These are phyloP conservation scores for Temnothorax longispinosus DNA, from an alignment of 1,140 invertebrate species.

Conservation along the genomic window DNA sequence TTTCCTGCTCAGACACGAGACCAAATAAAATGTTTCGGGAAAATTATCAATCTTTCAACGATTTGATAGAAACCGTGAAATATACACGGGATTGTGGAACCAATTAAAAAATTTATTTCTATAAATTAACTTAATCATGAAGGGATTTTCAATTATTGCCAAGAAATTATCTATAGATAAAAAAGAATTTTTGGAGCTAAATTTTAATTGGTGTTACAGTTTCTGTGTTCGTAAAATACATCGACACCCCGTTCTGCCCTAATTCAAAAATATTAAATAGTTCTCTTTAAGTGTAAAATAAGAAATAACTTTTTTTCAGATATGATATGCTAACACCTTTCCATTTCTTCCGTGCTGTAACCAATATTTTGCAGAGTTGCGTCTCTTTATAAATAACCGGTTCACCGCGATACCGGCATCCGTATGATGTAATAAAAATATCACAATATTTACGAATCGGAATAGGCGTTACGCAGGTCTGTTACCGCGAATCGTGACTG, in stretches of 20 bases:
- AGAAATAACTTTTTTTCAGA: neutral
- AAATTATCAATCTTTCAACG: neutral
- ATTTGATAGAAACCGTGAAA: neutral
- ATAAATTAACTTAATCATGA: neutral
- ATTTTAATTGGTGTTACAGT: neutral
- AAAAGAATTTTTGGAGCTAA: neutral
- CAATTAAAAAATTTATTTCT: neutral
- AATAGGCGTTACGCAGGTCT: conserved; percentile 26
- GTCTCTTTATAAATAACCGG: conserved; percentile 7
- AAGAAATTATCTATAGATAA: neutral
- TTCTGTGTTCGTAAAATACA: neutral
- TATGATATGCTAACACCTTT: neutral
- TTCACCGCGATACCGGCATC: neutral
- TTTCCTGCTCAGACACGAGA: neutral
- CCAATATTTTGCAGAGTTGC: neutral
- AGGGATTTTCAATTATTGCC: neutral
- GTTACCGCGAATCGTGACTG: conserved; percentile 24
- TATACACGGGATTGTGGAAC: neutral
- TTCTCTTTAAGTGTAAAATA: neutral
- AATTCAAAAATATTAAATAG: neutral
- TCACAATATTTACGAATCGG: conserved; percentile 27
- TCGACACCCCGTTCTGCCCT: neutral
- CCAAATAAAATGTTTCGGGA: neutral
- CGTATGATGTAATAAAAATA: neutral
- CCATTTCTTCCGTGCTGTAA: neutral